Conservation (phyloP, 1,140 invertebrate species). For the Choristoneura fumiferana region DNA sequence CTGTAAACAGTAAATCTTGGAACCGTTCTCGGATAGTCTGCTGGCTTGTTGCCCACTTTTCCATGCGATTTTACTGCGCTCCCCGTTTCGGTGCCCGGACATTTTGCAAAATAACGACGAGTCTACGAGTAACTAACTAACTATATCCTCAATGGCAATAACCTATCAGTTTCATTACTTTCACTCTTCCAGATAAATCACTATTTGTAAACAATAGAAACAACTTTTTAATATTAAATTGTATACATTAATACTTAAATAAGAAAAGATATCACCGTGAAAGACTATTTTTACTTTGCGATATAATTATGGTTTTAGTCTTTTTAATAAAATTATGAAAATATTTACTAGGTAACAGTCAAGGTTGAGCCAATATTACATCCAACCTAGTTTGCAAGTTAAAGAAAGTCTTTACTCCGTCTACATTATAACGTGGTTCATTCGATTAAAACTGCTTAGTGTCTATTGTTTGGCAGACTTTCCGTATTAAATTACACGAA, state of each 20-base stretch:
- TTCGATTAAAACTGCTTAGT: not conserved
- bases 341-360: conserved; percentile 26
- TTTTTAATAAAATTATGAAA: too few relatives aligned
- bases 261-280: too few relatives aligned
- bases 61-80: conserved; percentile 63
- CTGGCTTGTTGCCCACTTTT: conserved; percentile 63
- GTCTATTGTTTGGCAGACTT: conserved; percentile 5
- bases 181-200: conserved; percentile 25
- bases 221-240: too few relatives aligned
- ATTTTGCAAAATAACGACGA: too few relatives aligned
- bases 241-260: too few relatives aligned
- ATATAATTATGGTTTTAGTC: too few relatives aligned
- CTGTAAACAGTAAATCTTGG: conserved; percentile 53
- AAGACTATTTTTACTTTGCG: too few relatives aligned
- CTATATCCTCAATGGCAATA: conserved; percentile 61
- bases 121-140: too few relatives aligned
- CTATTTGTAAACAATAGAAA: too few relatives aligned
- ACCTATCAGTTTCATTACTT: conserved; percentile 61
- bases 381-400: not conserved
- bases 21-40: conserved; percentile 33
- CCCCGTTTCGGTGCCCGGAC: conserved; percentile 49
- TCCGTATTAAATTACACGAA: not conserved
- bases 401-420: not conserved
- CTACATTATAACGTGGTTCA: not conserved
- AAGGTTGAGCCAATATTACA: conserved; percentile 17